Percentiles rank a stretch among this genome's conserved stretches.
phyloP scores from a whole-genome alignment of 2,797 vertebrate species.

The Prunella strophiata region DNA sequence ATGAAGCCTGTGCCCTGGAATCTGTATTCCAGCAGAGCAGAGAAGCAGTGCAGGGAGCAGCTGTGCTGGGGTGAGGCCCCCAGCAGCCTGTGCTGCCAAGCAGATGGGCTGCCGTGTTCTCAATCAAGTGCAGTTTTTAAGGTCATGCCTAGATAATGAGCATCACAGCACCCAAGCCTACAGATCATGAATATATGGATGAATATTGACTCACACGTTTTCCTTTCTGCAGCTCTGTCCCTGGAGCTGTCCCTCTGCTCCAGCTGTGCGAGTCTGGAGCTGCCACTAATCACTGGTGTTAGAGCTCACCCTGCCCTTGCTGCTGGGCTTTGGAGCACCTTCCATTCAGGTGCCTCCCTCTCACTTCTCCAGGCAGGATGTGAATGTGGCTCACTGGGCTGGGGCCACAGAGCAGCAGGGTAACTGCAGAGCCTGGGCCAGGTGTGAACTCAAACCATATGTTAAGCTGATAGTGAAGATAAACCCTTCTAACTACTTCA shows the following conservation, averaged over 20 bases:
- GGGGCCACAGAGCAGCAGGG: background rate
- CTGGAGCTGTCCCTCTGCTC: background rate
- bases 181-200: slow-evolving; percentile 65
- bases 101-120: slow-evolving; percentile 64
- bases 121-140: slow-evolving; percentile 66
- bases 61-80: slow-evolving; percentile 26
- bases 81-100: slow-evolving; percentile 44
- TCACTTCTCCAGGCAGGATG: background rate
- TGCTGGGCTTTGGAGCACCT: background rate
- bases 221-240: background rate
- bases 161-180: slow-evolving; percentile 38
- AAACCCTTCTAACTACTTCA: background rate
- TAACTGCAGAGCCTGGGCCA: background rate
- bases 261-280: background rate
- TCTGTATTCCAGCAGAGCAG: slow-evolving; percentile 22
- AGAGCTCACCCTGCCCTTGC: background rate
- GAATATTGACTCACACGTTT: slow-evolving; percentile 30
- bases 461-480: background rate
- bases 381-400: background rate
- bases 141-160: slow-evolving; percentile 66
- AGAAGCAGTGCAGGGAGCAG: slow-evolving; percentile 5
- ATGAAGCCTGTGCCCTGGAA: background rate
- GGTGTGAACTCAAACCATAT: background rate
- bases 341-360: background rate
- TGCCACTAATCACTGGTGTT: background rate